phyloP scores from a whole-genome alignment of 2,113 vertebrate species.

The Athene cunicularia region DNA sequence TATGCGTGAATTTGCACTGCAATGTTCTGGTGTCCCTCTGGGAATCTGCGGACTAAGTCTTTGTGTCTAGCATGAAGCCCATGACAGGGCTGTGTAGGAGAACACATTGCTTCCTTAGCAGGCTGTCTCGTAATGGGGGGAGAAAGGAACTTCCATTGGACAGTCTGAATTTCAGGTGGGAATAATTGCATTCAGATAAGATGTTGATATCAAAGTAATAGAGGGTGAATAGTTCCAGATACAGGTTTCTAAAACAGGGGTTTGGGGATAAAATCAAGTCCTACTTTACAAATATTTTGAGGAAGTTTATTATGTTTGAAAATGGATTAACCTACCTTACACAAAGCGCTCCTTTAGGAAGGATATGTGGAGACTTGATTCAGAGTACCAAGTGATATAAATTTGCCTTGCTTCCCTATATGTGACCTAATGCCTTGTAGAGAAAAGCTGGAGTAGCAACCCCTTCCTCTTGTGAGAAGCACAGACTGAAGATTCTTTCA shows the following conservation, averaged over 20 bases:
- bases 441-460: not conserved
- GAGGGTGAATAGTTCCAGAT: not conserved
- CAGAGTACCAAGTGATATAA: not conserved
- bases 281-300: not conserved
- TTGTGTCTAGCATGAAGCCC: not conserved
- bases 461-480: not conserved
- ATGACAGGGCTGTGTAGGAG: not conserved
- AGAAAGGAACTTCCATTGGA: not conserved
- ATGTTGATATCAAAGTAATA: not conserved
- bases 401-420: not conserved
- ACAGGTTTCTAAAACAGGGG: not conserved
- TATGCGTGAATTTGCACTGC: not conserved
- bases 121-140: not conserved
- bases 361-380: not conserved
- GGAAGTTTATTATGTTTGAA: not conserved
- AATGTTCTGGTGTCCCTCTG: not conserved
- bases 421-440: not conserved
- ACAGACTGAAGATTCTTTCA: not conserved
- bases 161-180: not conserved
- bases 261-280: not conserved
- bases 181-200: not conserved
- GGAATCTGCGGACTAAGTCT: not conserved
- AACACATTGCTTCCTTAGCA: not conserved
- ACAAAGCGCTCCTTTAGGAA: not conserved
- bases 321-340: not conserved